Percentiles rank a stretch among this genome's conserved stretches.
These are phyloP conservation scores for Caenorhabditis uteleia DNA, from an alignment of 2,888 invertebrate genomes.

Conservation along the genomic window DNA sequence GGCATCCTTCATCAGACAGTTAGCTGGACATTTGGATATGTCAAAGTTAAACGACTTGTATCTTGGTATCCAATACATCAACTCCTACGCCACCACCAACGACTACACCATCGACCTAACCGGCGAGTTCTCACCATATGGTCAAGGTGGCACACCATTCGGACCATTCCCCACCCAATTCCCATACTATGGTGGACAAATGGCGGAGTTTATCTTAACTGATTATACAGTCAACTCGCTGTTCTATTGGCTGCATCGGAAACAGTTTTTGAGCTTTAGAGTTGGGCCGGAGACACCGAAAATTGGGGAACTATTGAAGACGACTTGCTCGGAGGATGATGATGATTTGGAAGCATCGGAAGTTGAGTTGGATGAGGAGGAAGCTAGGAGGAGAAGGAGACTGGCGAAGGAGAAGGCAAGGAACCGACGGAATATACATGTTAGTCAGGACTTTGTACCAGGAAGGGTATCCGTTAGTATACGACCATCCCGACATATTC, in stretches of 20 bases:
- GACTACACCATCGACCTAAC: conserved; percentile 64
- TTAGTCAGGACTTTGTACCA: too few relatives aligned
- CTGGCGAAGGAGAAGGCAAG: conserved; percentile 25
- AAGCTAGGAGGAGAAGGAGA: conserved; percentile 22
- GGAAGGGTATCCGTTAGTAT: conserved; percentile 5
- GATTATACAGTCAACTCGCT: conserved; percentile 66
- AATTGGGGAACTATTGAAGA: conserved; percentile 66
- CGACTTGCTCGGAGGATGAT: conserved; percentile 65
- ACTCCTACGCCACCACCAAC: conserved; percentile 61
- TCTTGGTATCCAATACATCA: conserved; percentile 59
- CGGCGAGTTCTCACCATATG: conserved; percentile 63
- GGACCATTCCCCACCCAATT: conserved; percentile 65
- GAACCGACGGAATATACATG: conserved; percentile 20
- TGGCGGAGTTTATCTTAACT: conserved; percentile 63
- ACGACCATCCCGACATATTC: conserved; percentile 19
- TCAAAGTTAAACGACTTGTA: conserved; percentile 60
- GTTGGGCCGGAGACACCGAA: conserved; percentile 68
- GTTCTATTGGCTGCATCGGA: conserved; percentile 63
- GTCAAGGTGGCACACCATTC: conserved; percentile 61
- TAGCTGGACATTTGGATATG: conserved; percentile 54
- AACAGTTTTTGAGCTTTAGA: conserved; percentile 63
- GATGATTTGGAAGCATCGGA: conserved; percentile 52
- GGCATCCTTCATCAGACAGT: conserved; percentile 48
- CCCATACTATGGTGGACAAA: conserved; percentile 58
- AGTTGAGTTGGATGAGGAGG: conserved; percentile 51